Evolutionary conservation across 2,113 vertebrate species (phyloP), one percentile per base, ranked within the genome.

Genomic region (Cepphus grylle): DNA sequence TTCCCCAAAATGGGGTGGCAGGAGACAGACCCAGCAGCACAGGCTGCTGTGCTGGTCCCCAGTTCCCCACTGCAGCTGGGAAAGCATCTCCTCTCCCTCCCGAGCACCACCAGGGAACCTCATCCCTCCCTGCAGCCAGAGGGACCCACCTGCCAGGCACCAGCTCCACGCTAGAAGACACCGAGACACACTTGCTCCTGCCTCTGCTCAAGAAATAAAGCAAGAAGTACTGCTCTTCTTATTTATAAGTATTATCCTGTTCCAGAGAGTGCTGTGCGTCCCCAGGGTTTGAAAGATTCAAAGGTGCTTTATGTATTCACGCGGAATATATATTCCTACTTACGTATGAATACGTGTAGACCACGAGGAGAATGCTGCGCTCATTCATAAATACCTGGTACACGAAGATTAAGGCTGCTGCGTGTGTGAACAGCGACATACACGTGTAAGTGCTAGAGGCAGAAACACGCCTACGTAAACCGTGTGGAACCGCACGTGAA

Each of bases 181-280:
- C 32, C 1, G 0, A n/a, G 50, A 42, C 8, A 49, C 3, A 0
- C 19, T 36, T 2, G 6, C n/a, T 69, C 43, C 69, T 20, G 7
- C 9, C 15, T 32, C 36, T 32, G 55, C 43, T 78, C 6, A 0
- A 26, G 55, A 21, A 74, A 69, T 10, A 36, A 49, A 85, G 16
- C 49, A 22, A 52, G 22, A 29, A 71, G 23, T 5, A 19, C 27
- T 21, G 14, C 50, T 32, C 12, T 27, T 18, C 20, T 12, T 59
- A 62, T 26, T 32, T 6, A 0, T 0, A 14, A 80, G 29, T 0
- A 15, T 22, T 27, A 38, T 34, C 34, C 32, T 15, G 29, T 4
- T 58, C 40, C 63, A 27, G 10, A 17, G 30, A 40, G 42, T 0
- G 2, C 23, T 34, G 26, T 7, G 38, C 52, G 34, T 2, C 5